phyloP scores from a whole-genome alignment of 2,888 invertebrate species.

The Antheraea assamensis region DNA sequence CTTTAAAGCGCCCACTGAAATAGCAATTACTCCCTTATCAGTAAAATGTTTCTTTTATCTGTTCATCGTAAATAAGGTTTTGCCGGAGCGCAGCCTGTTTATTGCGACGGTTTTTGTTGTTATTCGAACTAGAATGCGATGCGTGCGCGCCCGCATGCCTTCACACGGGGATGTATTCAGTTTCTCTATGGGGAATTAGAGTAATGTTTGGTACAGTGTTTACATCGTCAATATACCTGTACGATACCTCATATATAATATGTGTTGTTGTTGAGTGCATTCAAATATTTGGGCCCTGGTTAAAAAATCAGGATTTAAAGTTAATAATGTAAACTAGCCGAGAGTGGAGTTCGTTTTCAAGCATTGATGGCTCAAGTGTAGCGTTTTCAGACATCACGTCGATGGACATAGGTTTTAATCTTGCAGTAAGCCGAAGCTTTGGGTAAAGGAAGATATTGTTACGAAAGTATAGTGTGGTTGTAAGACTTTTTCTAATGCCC shows the following conservation, averaged over 20 bases:
- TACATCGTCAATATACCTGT: no score
- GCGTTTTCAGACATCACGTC: no score
- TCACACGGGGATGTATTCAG: background rate
- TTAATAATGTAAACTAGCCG: background rate
- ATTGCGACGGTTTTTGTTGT: constrained; percentile 12
- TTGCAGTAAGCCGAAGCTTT: no score
- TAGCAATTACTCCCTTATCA: constrained; percentile 6
- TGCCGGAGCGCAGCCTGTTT: background rate
- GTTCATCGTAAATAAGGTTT: constrained; percentile 4
- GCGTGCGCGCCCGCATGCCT: constrained; percentile 1
- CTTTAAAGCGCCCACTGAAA: background rate
- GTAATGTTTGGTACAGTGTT: background rate
- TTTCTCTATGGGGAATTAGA: background rate
- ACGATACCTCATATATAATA: no score
- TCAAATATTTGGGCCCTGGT: background rate
- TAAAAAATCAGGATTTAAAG: no score
- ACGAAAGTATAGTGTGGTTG: no score
- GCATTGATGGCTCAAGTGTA: no score
- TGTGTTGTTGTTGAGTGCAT: no score
- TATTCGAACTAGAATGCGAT: constrained; percentile 7
- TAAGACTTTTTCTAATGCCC: no score
- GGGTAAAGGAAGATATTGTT: no score
- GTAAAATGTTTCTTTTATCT: constrained; percentile 6
- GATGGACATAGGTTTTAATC: no score
- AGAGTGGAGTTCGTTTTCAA: background rate